phyloP scores from a whole-genome alignment of 1,140 invertebrate genomes.

The Drosophila ananassae region DNA sequence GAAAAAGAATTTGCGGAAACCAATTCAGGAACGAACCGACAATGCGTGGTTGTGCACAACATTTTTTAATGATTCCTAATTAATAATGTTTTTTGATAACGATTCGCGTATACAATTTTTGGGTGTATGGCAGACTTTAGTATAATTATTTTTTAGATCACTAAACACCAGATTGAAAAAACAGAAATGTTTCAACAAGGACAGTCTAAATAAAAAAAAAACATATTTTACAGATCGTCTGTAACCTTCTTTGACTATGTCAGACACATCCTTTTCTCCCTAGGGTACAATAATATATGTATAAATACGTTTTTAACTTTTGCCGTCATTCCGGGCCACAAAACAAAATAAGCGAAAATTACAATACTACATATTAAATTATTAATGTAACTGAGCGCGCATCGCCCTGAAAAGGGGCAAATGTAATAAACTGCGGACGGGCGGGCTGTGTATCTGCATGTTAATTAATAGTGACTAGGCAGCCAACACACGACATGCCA shows the following conservation, averaged over 20 bases:
- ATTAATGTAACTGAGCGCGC: slow-evolving; percentile 48
- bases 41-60: too few species aligned
- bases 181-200: too few species aligned
- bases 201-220: too few species aligned
- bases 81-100: background rate
- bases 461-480: slow-evolving; percentile 67
- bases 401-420: slow-evolving; percentile 19
- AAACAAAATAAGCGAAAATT: slow-evolving; percentile 43
- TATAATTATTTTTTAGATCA: too few species aligned
- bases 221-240: too few species aligned
- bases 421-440: background rate
- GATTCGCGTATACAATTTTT: too few species aligned
- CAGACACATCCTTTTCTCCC: slow-evolving; percentile 8
- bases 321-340: slow-evolving; percentile 38
- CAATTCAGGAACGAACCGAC: slow-evolving; percentile 1
- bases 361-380: slow-evolving; percentile 49
- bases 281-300: slow-evolving; percentile 21
- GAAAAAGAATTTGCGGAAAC: slow-evolving; percentile 14
- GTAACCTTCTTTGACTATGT: background rate
- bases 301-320: slow-evolving; percentile 60
- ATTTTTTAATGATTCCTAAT: background rate
- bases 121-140: too few species aligned
- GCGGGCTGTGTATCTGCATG: slow-evolving; percentile 29
- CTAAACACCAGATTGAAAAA: too few species aligned
- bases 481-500: slow-evolving; percentile 45